Conservation (phyloP, 2,797 vertebrate genomes). For the Salmo trutta region DNA sequence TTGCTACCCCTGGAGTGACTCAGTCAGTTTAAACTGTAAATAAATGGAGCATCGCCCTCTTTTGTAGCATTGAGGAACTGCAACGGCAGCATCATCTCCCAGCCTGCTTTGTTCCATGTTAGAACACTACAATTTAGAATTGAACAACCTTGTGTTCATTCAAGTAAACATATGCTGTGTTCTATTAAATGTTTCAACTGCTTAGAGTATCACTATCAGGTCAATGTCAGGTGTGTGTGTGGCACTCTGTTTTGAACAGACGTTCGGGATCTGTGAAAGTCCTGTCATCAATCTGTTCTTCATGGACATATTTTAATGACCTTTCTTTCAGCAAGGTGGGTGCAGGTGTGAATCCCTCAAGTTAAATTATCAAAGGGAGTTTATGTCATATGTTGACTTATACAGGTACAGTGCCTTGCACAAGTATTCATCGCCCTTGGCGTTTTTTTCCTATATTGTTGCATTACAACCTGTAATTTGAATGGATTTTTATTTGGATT, state of each 20-base stretch:
- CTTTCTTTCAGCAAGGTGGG: no score
- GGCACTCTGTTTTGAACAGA: neutral
- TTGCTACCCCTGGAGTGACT: neutral
- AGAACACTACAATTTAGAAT: neutral
- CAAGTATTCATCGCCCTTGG: no score
- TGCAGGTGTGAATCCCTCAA: neutral
- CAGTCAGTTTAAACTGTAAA: neutral
- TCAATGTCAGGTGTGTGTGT: neutral
- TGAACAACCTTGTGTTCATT: neutral
- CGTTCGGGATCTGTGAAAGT: neutral
- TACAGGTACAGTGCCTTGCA: neutral
- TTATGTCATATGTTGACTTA: neutral
- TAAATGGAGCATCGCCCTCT: neutral
- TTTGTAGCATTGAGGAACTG: neutral
- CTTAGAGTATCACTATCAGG: neutral
- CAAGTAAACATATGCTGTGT: neutral
- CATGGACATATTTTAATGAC: neutral
- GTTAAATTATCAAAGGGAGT: neutral
- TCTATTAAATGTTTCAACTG: neutral
- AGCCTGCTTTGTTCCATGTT: neutral
- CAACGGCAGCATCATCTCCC: neutral
- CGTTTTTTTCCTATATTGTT: no score
- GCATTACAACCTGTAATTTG: no score
- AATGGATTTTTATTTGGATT: no score
- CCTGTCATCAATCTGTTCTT: neutral